These are phyloP conservation scores for Sturnira hondurensis DNA, from an alignment of 2,113 vertebrate species.

Conservation along the genomic window DNA sequence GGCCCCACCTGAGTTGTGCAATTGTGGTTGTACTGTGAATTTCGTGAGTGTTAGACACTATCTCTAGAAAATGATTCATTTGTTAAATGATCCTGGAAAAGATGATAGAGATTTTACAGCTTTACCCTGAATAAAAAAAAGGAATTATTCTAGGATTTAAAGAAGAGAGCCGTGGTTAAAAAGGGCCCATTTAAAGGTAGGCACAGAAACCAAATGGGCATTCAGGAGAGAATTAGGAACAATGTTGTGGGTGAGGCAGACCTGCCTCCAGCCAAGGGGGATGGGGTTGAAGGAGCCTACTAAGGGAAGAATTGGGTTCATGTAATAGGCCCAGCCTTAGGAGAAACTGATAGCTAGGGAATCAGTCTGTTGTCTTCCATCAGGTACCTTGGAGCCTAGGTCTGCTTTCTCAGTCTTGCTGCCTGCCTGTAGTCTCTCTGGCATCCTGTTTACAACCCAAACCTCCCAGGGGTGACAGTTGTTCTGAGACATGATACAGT, in stretches of 20 bases:
- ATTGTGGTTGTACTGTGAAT: not conserved
- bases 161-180: not conserved
- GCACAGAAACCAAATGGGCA: not conserved
- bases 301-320: not conserved
- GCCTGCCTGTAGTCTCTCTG: not conserved
- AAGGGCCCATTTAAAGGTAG: not conserved
- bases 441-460: not conserved
- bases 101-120: not conserved
- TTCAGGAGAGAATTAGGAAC: not conserved
- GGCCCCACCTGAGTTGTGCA: not conserved
- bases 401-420: not conserved
- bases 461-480: not conserved
- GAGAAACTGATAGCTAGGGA: not conserved
- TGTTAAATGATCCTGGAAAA: not conserved
- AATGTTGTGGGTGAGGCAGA: not conserved
- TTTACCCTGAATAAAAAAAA: not conserved
- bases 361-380: not conserved
- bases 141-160: not conserved
- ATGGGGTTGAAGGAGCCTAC: not conserved
- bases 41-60: not conserved
- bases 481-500: not conserved
- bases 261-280: not conserved
- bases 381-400: not conserved
- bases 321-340: not conserved
- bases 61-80: not conserved